Evolutionary conservation across 2,113 vertebrate species (phyloP).

Genomic region (Corythoichthys haematopterus): DNA sequence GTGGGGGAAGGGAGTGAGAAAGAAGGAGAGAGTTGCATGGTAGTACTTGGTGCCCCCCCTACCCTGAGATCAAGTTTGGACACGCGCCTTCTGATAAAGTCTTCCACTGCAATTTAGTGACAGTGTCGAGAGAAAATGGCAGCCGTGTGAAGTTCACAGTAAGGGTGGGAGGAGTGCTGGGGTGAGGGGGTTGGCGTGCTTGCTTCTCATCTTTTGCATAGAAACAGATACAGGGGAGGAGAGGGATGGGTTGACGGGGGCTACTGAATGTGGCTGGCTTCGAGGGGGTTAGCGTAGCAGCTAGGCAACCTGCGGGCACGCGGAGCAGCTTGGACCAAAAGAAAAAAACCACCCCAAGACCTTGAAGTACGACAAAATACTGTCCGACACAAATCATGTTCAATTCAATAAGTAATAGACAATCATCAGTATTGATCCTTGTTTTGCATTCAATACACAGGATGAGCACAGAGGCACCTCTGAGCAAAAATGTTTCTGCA

Average conservation of each 20-base stretch:
- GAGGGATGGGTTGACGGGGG: slow-evolving; percentile 41
- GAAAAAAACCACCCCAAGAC: slow-evolving; percentile 43
- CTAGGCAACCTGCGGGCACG: slow-evolving; percentile 57
- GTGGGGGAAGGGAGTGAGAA: not conserved
- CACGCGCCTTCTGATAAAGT: slow-evolving; percentile 47
- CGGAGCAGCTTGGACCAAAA: slow-evolving; percentile 61
- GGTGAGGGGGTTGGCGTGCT: slow-evolving; percentile 47
- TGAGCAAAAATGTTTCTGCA: slow-evolving; percentile 73
- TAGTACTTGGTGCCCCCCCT: slow-evolving; percentile 42
- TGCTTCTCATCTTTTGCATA: slow-evolving; percentile 74
- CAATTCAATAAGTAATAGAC: slow-evolving; percentile 62
- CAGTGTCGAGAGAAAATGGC: slow-evolving; percentile 52
- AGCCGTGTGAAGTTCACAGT: slow-evolving; percentile 42
- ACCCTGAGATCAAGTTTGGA: slow-evolving; percentile 72
- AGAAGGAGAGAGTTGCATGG: slow-evolving; percentile 55
- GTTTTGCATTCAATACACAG: slow-evolving; percentile 72
- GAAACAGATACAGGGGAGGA: slow-evolving; percentile 66
- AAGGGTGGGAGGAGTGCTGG: slow-evolving; percentile 42
- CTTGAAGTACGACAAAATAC: slow-evolving; percentile 70
- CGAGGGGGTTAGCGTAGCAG: slow-evolving; percentile 57
- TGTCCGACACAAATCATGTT: slow-evolving; percentile 63
- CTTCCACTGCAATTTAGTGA: slow-evolving; percentile 37
- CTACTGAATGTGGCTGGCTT: slow-evolving; percentile 53
- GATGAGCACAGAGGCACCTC: slow-evolving; percentile 69
- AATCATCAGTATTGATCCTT: slow-evolving; percentile 67